A percentile compares a stretch with the other conserved stretches of the same genome.
These are phyloP conservation scores for Euwallacea fornicatus DNA, from an alignment of 1,140 invertebrate genomes.

Conservation along the genomic window DNA sequence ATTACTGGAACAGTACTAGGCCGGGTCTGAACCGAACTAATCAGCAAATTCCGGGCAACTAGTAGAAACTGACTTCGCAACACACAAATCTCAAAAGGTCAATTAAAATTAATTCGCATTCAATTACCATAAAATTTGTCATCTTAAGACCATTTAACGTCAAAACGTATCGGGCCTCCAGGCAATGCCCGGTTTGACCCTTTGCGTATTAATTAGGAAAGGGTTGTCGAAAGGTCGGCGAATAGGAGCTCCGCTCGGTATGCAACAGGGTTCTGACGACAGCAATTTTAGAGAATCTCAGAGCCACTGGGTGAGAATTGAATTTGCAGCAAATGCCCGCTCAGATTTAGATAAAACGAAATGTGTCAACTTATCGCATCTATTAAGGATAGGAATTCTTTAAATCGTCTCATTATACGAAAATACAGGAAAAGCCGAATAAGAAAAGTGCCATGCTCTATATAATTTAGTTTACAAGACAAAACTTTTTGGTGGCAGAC, in stretches of 20 bases:
- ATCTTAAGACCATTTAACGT: conserved; percentile 17
- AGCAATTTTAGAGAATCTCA: too few relatives aligned
- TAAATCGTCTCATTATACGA: too few relatives aligned
- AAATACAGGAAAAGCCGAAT: too few relatives aligned
- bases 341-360: too few relatives aligned
- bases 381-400: too few relatives aligned
- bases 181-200: not conserved
- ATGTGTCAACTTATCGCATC: too few relatives aligned
- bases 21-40: conserved; percentile 9
- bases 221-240: conserved; percentile 6
- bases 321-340: too few relatives aligned
- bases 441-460: too few relatives aligned
- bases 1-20: not conserved
- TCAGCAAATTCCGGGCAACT: conserved; percentile 11
- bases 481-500: too few relatives aligned
- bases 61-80: conserved; percentile 10
- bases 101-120: conserved; percentile 30
- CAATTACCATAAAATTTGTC: conserved; percentile 33
- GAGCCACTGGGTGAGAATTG: too few relatives aligned
- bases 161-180: not conserved
- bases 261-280: not conserved
- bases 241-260: not conserved
- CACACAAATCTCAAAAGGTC: conserved; percentile 27
- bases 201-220: conserved; percentile 18
- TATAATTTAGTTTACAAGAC: too few relatives aligned